Conservation (phyloP, 1,140 invertebrate genomes). For the Drosophila navojoa region DNA sequence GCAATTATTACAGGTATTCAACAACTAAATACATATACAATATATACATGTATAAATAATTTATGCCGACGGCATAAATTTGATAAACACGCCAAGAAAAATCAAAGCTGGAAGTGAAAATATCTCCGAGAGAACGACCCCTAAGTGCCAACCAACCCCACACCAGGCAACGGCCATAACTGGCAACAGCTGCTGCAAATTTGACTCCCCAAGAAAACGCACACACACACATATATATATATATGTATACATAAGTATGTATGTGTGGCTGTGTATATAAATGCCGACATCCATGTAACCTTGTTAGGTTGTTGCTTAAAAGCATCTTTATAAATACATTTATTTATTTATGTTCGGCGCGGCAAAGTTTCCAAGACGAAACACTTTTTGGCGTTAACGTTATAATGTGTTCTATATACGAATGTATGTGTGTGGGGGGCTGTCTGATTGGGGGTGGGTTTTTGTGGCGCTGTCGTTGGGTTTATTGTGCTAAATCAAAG, state of each 20-base stretch:
- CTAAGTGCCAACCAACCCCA: slow-evolving; percentile 62
- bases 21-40: neutral
- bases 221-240: slow-evolving; percentile 15
- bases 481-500: slow-evolving; percentile 67
- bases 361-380: slow-evolving; percentile 64
- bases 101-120: slow-evolving; percentile 16
- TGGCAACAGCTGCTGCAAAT: slow-evolving; percentile 75
- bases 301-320: slow-evolving; percentile 77
- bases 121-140: slow-evolving; percentile 49
- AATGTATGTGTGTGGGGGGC: neutral
- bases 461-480: slow-evolving; percentile 1
- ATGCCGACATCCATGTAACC: slow-evolving; percentile 48
- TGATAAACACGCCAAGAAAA: slow-evolving; percentile 31
- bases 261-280: slow-evolving; percentile 18
- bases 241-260: slow-evolving; percentile 16
- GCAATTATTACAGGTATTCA: neutral
- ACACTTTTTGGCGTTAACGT: slow-evolving; percentile 58
- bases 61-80: slow-evolving; percentile 54
- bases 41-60: neutral
- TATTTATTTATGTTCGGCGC: slow-evolving; percentile 79
- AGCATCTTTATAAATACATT: slow-evolving; percentile 83
- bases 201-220: slow-evolving; percentile 29
- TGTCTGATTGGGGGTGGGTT: slow-evolving; percentile 14
- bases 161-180: slow-evolving; percentile 47
- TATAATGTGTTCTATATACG: slow-evolving; percentile 62